phyloP scores from a whole-genome alignment of 2,797 vertebrate genomes.

The Nyctibius grandis region DNA sequence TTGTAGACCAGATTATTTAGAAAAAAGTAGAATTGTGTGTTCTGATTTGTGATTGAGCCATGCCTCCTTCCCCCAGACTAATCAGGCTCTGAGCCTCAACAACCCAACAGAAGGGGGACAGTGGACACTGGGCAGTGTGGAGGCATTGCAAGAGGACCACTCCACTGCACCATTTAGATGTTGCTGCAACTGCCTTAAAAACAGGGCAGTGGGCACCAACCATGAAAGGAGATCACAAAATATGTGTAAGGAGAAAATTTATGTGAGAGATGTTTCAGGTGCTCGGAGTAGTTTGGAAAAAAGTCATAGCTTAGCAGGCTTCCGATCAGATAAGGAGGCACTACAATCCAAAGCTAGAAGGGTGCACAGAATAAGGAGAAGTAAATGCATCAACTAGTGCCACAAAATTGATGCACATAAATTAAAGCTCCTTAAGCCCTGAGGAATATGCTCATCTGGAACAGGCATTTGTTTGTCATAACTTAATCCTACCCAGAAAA shows the following conservation, averaged over 20 bases:
- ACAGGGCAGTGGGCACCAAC: not conserved
- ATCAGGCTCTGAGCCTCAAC: not conserved
- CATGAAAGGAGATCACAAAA: not conserved
- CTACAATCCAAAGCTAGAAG: not conserved
- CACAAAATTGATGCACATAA: not conserved
- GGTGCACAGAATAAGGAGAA: not conserved
- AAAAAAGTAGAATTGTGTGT: not conserved
- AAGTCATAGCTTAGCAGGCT: not conserved
- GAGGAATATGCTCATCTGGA: not conserved
- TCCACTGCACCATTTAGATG: not conserved
- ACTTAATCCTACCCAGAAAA: not conserved
- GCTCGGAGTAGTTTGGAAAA: not conserved
- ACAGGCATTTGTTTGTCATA: not conserved
- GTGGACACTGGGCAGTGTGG: not conserved
- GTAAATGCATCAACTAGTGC: not conserved
- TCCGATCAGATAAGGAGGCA: not conserved
- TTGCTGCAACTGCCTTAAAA: not conserved
- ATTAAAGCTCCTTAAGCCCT: constrained; percentile 14
- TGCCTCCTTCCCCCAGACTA: not conserved
- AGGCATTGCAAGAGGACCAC: not conserved
- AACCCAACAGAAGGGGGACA: not conserved
- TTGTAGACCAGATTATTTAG: not conserved
- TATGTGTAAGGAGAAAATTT: not conserved
- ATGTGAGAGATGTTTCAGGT: not conserved
- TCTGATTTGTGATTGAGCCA: not conserved